Evolutionary conservation across 2,797 vertebrate species (phyloP), one percentile per base, ranked within the genome.

Genomic region (Perodicticus potto): DNA sequence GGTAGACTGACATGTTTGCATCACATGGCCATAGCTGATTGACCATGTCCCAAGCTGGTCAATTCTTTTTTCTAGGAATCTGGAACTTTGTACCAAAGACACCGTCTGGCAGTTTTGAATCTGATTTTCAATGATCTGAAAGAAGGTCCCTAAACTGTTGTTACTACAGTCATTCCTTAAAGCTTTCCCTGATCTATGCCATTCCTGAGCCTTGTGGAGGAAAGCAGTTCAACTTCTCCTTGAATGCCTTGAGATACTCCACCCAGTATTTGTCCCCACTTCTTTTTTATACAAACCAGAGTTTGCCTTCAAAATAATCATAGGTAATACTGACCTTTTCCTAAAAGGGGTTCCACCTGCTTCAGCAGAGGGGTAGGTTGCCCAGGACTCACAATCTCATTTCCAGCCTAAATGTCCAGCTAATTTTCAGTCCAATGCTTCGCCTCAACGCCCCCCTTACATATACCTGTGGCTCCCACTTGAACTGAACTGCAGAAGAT

Each of bases 31-130:
- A 16, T 23, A n/a, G 27, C 34, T 83, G 20, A 74, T 4, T 12
- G 29, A 53, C 27, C 37, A 27, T 0, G 19, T 17, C 29, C 76
- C 83, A 67, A 17, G 27, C 20, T 67, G 29, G 65, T 86, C 40
- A 59, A 85, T 57, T 70, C 77, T 93, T 95, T 84, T 76, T 78
- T 76, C 90, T 69, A 70, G 67, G 49, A 55, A 67, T 43, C 72
- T 53, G 65, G 76, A 93, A 91, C 91, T 89, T 80, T 86, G 89
- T 73, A 78, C 65, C 55, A 43, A 81, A 65, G 20, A 59, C 17
- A 10, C 37, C 32, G 23, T 29, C 65, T 77, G 32, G 25, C 76
- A 55, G 29, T 74, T 88, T 82, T 74, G 27, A 61, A 59, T 69
- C 77, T 45, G 78, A 89, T 82, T 55, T 13, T 7, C 43, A 57